Evolutionary conservation across 2,113 vertebrate genomes (phyloP), one percentile per base, ranked within the genome.

Genomic region (Passerina amoena): DNA sequence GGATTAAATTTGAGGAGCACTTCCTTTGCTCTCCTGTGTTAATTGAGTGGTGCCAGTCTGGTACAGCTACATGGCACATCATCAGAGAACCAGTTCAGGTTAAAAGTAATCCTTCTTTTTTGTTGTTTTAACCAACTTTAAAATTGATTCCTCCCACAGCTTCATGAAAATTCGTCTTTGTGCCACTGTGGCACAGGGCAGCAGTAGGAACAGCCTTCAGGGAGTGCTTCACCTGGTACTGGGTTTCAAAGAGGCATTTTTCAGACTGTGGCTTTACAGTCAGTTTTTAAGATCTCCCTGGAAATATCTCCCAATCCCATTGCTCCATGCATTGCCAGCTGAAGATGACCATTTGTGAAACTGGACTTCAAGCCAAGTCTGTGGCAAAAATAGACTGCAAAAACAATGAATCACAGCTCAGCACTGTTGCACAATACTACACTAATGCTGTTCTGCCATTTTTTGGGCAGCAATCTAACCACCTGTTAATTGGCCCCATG

Each of bases 241-340:
- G 33, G 31, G 40, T 69, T 78, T 83, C 64, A 77, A 51, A 86
- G 81, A 88, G 37, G 11, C 12, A 27, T 64, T 83, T 92, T 70
- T 86, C 50, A 78, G 42, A 28, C 37, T 81, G 42, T 35, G 44
- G 22, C 11, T 65, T 83, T 86, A 35, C 22, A 72, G 42, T 4
- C 18, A 22, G 22, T 71, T 88, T 92, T 86, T 37, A 38, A 50
- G 33, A 64, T 9, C 1, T 24, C 4, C 10, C 12, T 42, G 20
- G 40, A 83, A 83, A 60, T 42, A 77, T 4, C 35, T 77, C 66
- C 63, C 42, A 50, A 20, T 12, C 54, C 47, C 42, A 63, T 15
- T 24, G 27, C 21, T 82, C 10, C 69, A 48, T 0, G 0, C 17
- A 61, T 48, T 5, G 14, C n/a, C 8, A 68, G 10, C 8, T 81